Conservation (phyloP, 2,797 vertebrate species). For the Meriones psammophilus region DNA sequence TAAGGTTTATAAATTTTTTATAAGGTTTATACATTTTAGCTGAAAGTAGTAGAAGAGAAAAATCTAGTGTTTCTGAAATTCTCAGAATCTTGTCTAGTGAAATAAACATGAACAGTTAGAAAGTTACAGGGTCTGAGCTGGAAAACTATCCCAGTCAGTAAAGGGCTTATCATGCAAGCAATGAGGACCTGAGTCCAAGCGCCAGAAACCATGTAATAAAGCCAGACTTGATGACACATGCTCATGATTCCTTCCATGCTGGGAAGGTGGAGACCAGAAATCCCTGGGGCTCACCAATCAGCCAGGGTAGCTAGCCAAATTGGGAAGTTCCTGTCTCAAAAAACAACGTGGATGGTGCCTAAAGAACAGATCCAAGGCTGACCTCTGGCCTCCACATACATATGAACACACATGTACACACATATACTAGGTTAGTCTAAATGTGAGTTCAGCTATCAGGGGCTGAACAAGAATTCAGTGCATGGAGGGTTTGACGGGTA, state of each 20-base stretch:
- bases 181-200: not conserved
- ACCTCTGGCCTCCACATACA: not conserved
- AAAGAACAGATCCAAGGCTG: not conserved
- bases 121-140: not conserved
- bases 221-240: not conserved
- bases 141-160: not conserved
- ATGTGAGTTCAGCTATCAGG: not conserved
- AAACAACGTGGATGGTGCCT: not conserved
- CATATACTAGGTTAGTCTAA: not conserved
- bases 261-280: not conserved
- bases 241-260: not conserved
- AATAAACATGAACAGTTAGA: slow-evolving; percentile 45
- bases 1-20: no score
- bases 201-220: not conserved
- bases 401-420: not conserved
- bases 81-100: slow-evolving; percentile 43
- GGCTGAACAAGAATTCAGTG: not conserved
- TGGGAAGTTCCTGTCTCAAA: not conserved
- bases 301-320: not conserved
- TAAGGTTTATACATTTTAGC: slow-evolving; percentile 29
- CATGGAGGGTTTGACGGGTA: not conserved
- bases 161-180: not conserved
- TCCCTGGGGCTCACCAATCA: not conserved
- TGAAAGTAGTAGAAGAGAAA: slow-evolving; percentile 25
- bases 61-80: slow-evolving; percentile 46